Conservation (phyloP, 2,113 vertebrate species). For the Nothocercus julius region DNA sequence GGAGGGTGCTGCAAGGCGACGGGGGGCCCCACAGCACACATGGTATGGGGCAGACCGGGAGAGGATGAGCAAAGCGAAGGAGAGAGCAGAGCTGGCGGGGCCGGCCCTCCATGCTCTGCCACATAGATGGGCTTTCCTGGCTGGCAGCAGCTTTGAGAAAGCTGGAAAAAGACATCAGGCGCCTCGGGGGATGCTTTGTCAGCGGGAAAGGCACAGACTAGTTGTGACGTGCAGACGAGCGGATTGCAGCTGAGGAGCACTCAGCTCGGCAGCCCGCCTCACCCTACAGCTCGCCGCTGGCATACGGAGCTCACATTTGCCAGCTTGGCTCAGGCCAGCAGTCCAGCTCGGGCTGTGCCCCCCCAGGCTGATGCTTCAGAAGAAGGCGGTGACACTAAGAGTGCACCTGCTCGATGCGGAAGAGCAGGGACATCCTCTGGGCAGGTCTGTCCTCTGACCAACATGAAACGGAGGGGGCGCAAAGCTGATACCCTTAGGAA, state of each 20-base stretch:
- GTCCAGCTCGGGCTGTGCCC: neutral
- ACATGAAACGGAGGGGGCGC: neutral
- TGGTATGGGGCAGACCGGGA: neutral
- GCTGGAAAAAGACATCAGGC: constrained; percentile 32
- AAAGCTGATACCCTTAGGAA: neutral
- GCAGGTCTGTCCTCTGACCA: neutral
- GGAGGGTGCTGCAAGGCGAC: neutral
- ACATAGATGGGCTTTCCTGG: constrained; percentile 11
- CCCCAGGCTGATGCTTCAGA: neutral
- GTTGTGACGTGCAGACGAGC: constrained; percentile 8
- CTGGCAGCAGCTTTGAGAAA: constrained; percentile 60
- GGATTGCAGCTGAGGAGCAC: neutral
- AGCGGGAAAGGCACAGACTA: constrained; percentile 11
- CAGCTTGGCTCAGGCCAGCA: neutral
- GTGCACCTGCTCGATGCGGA: neutral
- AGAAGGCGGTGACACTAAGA: constrained; percentile 1
- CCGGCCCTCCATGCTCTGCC: neutral
- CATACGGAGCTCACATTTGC: neutral
- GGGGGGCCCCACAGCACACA: neutral
- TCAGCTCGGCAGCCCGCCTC: neutral
- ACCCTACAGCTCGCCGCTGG: neutral
- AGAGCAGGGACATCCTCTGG: neutral
- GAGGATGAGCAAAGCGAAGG: accelerated
- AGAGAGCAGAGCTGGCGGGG: neutral
- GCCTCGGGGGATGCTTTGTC: constrained; percentile 6